phyloP scores from a whole-genome alignment of 1,140 invertebrate genomes.

The Leguminivora glycinivorella region DNA sequence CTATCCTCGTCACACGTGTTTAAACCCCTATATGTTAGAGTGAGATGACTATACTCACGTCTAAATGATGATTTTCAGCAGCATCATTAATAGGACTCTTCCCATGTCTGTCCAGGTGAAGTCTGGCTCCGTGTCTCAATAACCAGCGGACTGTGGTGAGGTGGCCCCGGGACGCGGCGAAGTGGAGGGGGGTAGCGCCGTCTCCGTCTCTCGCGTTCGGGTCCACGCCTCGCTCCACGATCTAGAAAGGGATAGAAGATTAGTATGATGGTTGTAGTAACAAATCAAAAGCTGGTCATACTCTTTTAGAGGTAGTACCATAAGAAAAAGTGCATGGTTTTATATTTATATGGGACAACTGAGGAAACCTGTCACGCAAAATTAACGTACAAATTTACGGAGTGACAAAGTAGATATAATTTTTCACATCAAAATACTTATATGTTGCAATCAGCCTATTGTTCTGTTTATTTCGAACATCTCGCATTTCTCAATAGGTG shows the following conservation, averaged over 20 bases:
- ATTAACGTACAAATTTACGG: no score
- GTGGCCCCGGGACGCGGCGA: constrained; percentile 90
- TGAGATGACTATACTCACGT: constrained; percentile 80
- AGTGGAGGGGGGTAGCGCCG: constrained; percentile 89
- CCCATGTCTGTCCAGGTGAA: constrained; percentile 90
- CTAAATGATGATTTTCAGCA: constrained; percentile 92
- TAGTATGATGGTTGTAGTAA: no score
- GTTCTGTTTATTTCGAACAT: no score
- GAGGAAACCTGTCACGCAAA: no score
- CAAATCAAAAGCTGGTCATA: no score
- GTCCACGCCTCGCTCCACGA: constrained; percentile 90
- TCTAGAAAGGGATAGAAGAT: constrained; percentile 78
- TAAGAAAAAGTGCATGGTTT: no score
- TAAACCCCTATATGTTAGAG: not conserved
- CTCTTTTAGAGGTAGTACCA: no score
- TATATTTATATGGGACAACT: no score
- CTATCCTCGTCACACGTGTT: constrained; percentile 88
- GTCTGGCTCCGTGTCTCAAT: constrained; percentile 86
- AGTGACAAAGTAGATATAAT: no score
- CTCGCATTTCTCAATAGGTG: no score
- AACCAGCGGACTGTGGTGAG: constrained; percentile 90
- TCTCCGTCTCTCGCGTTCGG: constrained; percentile 91
- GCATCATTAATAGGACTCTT: constrained; percentile 94
- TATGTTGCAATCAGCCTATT: no score
- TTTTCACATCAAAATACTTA: no score